Base-by-base conservation (phyloP, 1,140 invertebrate genomes). In the Leptinotarsa texana region DNA sequence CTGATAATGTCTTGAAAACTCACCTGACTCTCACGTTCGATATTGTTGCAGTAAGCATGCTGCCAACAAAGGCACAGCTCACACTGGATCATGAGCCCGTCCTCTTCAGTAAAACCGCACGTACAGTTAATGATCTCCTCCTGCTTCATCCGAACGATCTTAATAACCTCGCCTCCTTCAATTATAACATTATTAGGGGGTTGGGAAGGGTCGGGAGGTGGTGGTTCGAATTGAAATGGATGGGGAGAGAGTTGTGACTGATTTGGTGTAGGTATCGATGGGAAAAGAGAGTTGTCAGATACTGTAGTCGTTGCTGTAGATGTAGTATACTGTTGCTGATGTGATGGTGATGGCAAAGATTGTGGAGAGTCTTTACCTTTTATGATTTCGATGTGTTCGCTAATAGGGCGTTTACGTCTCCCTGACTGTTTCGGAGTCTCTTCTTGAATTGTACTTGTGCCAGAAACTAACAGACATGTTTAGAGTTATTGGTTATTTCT, bases 11-110 rank as follows among this genome's bases (percentile, higher is more conserved):
- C 33, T 11, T 21, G 0, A 57, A n/a, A 57, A 65, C 63, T 65
- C 13, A 65, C 94, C 84, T 96, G 89, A 13, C 88, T 89, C 77
- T 95, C 94, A 47, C 89, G 89, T 73, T 93, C 90, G 74, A 96
- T 95, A 63, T 92, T 91, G 83, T 96, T 94, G 81, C 96, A 98
- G 57, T 90, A 88, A 1, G 94, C 95, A 85, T 98, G 96, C 85
- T 98, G 96, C 96, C 96, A 98, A 84, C 95, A 96, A 13, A 97
- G 86, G 82, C 96, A 98, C 22, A 96, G 87, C 83, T 98, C 96
- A 86, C 96, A 98, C 88, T 98, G 92, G 80, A 98, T 94, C 95
- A 97, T 98, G 4, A 97, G 86, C 4, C 96, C 96, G 84, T 96
- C 95, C 86, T 98, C 96, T 86, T 97, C 95, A 75, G 89, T 91